Conservation (phyloP, 2,797 vertebrate species). For the Corythornis leucogaster region DNA sequence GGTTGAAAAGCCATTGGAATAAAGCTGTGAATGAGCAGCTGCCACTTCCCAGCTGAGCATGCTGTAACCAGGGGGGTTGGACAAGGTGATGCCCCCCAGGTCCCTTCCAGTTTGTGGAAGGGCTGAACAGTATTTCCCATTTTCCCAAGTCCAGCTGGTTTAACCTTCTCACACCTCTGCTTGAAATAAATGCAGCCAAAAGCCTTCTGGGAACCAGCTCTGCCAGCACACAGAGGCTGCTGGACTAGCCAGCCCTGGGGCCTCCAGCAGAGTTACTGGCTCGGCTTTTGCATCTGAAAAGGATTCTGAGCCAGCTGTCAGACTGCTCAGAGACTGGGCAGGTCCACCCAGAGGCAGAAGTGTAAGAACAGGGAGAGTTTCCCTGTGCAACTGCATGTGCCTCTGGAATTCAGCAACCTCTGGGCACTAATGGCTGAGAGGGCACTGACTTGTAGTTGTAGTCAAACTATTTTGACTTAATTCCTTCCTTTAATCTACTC, state of each 20-base stretch:
- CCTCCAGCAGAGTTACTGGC: background rate
- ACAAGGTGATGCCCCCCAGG: background rate
- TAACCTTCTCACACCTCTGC: background rate
- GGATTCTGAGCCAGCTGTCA: background rate
- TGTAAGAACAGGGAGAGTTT: background rate
- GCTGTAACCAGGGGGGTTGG: background rate
- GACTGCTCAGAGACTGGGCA: background rate
- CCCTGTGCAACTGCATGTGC: background rate
- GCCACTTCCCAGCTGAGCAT: background rate
- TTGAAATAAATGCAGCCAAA: background rate
- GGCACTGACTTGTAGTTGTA: background rate
- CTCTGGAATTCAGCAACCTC: background rate
- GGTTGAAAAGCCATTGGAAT: background rate
- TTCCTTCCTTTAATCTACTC: background rate
- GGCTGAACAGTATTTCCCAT: background rate
- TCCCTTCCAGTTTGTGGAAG: background rate
- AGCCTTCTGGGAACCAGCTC: background rate
- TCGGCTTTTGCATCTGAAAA: fast-evolving
- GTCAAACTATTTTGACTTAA: background rate
- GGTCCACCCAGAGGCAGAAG: background rate
- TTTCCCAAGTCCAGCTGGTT: background rate
- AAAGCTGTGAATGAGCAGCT: background rate
- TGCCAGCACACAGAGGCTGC: background rate
- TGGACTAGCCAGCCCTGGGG: background rate
- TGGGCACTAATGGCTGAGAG: background rate